Evolutionary conservation across 2,797 vertebrate species (phyloP).

Genomic region (Eidolon dupreanum): DNA sequence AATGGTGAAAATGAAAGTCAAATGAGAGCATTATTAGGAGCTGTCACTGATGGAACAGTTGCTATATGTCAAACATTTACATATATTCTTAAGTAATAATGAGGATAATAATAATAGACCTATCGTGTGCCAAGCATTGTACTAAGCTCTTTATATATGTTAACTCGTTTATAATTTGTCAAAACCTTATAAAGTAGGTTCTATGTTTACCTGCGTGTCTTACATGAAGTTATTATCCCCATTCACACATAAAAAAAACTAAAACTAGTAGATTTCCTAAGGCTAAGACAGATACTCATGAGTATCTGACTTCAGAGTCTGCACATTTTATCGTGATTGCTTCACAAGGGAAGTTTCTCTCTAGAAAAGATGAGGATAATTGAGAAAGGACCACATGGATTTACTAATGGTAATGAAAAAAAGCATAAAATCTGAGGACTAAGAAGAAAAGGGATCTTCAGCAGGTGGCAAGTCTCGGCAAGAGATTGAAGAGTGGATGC

Average conservation of each 20-base stretch:
- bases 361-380: background rate
- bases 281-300: fast-evolving
- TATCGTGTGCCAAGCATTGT: background rate
- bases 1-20: background rate
- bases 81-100: background rate
- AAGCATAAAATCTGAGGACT: background rate
- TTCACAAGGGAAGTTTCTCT: background rate
- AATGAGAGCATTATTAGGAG: background rate
- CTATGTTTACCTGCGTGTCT: background rate
- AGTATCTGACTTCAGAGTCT: background rate
- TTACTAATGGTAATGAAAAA: background rate
- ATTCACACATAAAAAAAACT: background rate
- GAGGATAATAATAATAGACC: background rate
- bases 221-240: background rate
- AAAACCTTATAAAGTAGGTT: background rate
- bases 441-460: background rate
- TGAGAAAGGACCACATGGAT: background rate
- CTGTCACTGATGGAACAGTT: background rate
- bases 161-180: background rate
- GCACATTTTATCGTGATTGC: background rate
- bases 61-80: background rate
- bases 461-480: background rate
- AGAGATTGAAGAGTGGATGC: background rate
- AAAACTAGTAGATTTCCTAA: background rate
- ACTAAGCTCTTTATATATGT: background rate